phyloP scores from a whole-genome alignment of 1,140 invertebrate genomes.

The Centruroides sculpturatus region DNA sequence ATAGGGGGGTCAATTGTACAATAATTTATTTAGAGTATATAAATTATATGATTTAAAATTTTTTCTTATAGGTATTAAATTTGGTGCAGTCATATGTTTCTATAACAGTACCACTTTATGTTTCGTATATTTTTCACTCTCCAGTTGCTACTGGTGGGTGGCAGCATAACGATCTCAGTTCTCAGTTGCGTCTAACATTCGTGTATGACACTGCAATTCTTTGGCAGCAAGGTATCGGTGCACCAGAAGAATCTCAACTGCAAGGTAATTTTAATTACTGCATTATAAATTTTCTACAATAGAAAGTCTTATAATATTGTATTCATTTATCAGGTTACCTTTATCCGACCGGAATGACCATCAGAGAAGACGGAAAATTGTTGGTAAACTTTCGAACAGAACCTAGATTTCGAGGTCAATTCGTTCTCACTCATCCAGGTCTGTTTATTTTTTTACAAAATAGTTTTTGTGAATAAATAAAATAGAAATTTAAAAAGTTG shows the following conservation, averaged over 20 bases:
- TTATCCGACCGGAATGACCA: constrained; percentile 29
- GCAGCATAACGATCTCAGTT: constrained; percentile 28
- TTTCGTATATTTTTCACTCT: constrained; percentile 31
- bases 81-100: constrained; percentile 28
- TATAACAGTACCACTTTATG: constrained; percentile 27
- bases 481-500: too few relatives aligned
- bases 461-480: too few relatives aligned
- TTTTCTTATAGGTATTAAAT: constrained; percentile 22
- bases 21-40: too few relatives aligned
- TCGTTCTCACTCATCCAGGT: constrained; percentile 25
- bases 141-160: constrained; percentile 25
- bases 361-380: constrained; percentile 26
- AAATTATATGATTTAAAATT: neutral
- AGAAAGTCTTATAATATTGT: neutral
- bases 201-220: constrained; percentile 32
- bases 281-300: neutral
- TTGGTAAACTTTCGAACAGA: constrained; percentile 28
- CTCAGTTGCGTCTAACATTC: constrained; percentile 27
- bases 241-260: constrained; percentile 20
- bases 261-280: constrained; percentile 20
- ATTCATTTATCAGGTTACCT: constrained; percentile 21
- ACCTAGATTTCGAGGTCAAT: constrained; percentile 29
- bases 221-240: constrained; percentile 30
- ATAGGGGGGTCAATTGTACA: too few relatives aligned
- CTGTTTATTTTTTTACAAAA: neutral